phyloP scores from a whole-genome alignment of 1,140 invertebrate species.

The Rhopalosiphum maidis region DNA sequence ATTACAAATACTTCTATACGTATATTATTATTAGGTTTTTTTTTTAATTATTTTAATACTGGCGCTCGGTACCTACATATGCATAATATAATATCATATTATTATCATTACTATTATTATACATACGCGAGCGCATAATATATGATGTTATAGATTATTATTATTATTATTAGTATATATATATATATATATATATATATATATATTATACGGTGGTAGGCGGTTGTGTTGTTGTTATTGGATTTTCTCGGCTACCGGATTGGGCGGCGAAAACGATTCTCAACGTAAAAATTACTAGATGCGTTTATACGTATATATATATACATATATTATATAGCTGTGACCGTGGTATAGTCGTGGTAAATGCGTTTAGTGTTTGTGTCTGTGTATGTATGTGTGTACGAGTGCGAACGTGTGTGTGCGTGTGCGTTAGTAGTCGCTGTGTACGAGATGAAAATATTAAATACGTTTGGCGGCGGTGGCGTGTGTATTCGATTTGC shows the following conservation, averaged over 20 bases:
- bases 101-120: background rate
- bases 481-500: slow-evolving; percentile 46
- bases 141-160: background rate
- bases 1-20: background rate
- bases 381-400: slow-evolving; percentile 10
- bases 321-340: background rate
- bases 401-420: slow-evolving; percentile 20
- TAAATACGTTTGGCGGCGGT: slow-evolving; percentile 48
- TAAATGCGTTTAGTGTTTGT: background rate
- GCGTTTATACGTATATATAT: background rate
- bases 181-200: background rate
- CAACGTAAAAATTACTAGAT: slow-evolving; percentile 22
- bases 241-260: slow-evolving; percentile 47
- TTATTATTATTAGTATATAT: background rate
- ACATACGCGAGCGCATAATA: background rate
- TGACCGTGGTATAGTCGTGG: slow-evolving; percentile 18
- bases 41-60: background rate
- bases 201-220: background rate
- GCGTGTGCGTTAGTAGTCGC: background rate
- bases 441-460: slow-evolving; percentile 50
- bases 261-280: slow-evolving; percentile 37
- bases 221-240: slow-evolving; percentile 22
- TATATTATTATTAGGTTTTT: background rate
- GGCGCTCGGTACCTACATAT: background rate
- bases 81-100: background rate